A percentile compares a stretch with the other conserved stretches of the same genome.
Evolutionary conservation across 2,113 vertebrate species (phyloP).

Genomic region (Sprattus sprattus): DNA sequence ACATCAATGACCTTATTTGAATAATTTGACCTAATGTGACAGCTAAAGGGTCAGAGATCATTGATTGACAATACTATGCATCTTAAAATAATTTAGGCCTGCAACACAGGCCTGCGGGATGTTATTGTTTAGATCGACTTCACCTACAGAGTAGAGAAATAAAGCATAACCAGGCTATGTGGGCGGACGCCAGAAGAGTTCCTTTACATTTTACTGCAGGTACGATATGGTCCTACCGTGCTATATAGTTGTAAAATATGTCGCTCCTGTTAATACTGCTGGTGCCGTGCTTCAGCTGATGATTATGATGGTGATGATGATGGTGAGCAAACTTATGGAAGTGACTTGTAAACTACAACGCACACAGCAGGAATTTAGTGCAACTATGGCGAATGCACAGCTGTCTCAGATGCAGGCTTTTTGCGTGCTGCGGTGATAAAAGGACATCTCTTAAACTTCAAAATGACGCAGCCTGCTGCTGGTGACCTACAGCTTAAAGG

Average conservation of each 20-base stretch:
- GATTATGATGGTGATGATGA: background rate
- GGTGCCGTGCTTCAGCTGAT: background rate
- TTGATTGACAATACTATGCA: background rate
- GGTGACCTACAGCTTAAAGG: constrained; percentile 69
- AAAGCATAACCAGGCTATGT: background rate
- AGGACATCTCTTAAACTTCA: constrained; percentile 19
- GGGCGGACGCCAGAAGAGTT: background rate
- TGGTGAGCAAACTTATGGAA: background rate
- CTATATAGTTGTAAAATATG: background rate
- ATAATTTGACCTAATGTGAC: background rate
- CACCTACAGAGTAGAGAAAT: background rate
- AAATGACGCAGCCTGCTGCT: constrained; percentile 37
- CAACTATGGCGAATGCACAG: background rate
- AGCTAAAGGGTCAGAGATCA: background rate
- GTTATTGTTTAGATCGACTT: background rate
- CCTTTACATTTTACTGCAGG: background rate
- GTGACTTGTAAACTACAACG: background rate
- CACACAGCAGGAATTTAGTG: background rate
- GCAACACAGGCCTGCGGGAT: background rate
- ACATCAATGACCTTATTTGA: background rate
- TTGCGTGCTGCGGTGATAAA: background rate
- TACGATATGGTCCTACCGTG: background rate
- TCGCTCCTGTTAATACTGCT: background rate
- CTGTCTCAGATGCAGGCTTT: background rate
- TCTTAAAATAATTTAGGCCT: background rate